Conservation (phyloP, 2,113 vertebrate species). For the Otocyon megalotis region DNA sequence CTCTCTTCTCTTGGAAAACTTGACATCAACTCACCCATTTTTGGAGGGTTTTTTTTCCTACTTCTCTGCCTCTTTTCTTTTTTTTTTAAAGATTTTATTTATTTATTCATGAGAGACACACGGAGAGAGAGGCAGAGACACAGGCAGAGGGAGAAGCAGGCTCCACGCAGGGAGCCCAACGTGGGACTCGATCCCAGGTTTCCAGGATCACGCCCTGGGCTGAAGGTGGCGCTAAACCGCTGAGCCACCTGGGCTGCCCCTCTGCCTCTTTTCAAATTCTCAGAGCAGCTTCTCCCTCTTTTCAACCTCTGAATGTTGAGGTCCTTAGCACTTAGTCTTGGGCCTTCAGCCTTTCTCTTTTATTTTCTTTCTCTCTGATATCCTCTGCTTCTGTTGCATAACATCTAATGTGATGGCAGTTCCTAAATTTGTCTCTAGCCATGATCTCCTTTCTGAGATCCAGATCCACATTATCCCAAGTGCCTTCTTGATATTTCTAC, state of each 20-base stretch:
- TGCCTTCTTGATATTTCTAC: constrained; percentile 52
- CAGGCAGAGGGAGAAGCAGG: too few species aligned
- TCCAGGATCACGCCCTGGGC: too few species aligned
- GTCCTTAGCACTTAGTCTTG: neutral
- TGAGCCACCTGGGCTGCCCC: too few species aligned
- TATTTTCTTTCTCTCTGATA: neutral
- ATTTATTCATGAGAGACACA: too few species aligned
- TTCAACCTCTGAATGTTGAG: neutral
- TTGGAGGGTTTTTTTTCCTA: neutral
- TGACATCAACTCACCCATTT: neutral
- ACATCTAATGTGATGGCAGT: neutral
- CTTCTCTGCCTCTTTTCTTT: neutral
- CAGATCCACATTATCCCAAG: neutral
- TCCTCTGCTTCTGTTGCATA: neutral
- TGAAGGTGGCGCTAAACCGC: too few species aligned
- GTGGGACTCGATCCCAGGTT: too few species aligned
- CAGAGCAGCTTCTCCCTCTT: neutral
- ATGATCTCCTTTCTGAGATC: constrained; percentile 26
- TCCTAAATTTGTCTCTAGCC: neutral
- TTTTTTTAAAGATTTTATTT: too few species aligned
- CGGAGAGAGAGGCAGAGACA: too few species aligned
- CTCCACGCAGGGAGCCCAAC: too few species aligned
- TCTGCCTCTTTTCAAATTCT: constrained; percentile 13
- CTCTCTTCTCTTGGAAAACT: neutral
- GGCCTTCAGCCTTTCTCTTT: neutral